These are phyloP conservation scores for Rhyzopertha dominica DNA, from an alignment of 1,140 invertebrate species.

Conservation along the genomic window DNA sequence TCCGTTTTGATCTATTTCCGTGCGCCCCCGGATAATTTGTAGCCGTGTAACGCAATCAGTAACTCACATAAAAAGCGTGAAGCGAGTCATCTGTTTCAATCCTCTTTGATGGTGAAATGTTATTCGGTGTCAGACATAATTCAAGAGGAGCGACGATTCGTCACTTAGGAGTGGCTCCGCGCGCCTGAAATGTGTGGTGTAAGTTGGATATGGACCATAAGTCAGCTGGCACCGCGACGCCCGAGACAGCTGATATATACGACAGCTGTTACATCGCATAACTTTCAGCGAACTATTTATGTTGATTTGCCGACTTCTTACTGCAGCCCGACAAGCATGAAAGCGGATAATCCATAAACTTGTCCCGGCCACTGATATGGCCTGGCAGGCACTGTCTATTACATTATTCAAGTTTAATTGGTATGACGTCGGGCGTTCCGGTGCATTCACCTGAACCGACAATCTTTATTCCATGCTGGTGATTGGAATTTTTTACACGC, in stretches of 20 bases:
- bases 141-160: too few species aligned
- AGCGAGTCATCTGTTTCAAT: too few species aligned
- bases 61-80: too few species aligned
- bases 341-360: slow-evolving; percentile 23
- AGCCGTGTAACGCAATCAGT: too few species aligned
- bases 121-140: too few species aligned
- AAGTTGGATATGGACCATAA: slow-evolving; percentile 19
- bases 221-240: slow-evolving; percentile 14
- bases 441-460: slow-evolving; percentile 25
- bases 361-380: slow-evolving; percentile 20
- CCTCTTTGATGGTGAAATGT: too few species aligned
- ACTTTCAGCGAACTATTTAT: slow-evolving; percentile 15
- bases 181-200: too few species aligned
- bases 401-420: slow-evolving; percentile 26
- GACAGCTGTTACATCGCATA: neutral
- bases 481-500: too few species aligned
- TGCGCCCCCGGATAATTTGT: too few species aligned
- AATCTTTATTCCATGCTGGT: too few species aligned
- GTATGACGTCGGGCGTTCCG: slow-evolving; percentile 22
- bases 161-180: too few species aligned
- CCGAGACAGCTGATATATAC: slow-evolving; percentile 12
- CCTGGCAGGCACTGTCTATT: slow-evolving; percentile 24
- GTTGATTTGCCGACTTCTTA: slow-evolving; percentile 19
- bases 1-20: too few species aligned
- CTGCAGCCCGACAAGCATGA: slow-evolving; percentile 15